Evolutionary conservation across 1,140 invertebrate genomes (phyloP), one percentile per base, ranked within the genome.

Genomic region (Cardiocondyla obscurior): DNA sequence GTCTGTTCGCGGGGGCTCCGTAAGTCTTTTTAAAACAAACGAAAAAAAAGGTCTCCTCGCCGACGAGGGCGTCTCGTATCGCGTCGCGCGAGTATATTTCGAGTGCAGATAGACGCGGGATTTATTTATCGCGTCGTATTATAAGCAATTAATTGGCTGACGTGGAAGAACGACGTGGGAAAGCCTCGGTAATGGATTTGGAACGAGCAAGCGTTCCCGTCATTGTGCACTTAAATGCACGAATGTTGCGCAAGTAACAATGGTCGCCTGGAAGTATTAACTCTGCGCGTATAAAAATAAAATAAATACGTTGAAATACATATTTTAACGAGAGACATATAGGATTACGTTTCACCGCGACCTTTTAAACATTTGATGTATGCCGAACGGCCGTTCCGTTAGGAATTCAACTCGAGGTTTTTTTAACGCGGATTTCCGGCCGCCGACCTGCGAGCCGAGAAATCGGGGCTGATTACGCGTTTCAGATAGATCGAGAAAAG

Each of bases 401-500:
- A n/a, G 10, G n/a, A 42, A 36, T 62, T 62, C 42, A 62, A 62
- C 14, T 62, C n/a, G n/a, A n/a, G n/a, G n/a, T n/a, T n/a, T n/a
- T n/a, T n/a, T n/a, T n/a, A n/a, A 49, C 22, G 22, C 16, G 30
- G 46, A 67, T 46, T 67, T 77, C 62, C 60, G 60, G 44, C 67
- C 51, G 36, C n/a, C n/a, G 30, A 22, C 10, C n/a, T 30, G 44
- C 46, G 69, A 73, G 28, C 57, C 49, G 81, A 55, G 82, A 81
- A 83, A 83, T 81, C 74, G 53, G 39, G 36, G 62, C 44, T 79
- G 82, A 81, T 83, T 81, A 58, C 33, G 19, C 25, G 46, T 79
- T 79, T 83, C 67, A 60, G 62, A 67, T 60, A 51, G 51, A 53
- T 84, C 76, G 53, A 44, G 76, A 55, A 77, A 77, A 81, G 55